Evolutionary conservation across 2,113 vertebrate species (phyloP).

Genomic region (Phylloscopus whistleri): DNA sequence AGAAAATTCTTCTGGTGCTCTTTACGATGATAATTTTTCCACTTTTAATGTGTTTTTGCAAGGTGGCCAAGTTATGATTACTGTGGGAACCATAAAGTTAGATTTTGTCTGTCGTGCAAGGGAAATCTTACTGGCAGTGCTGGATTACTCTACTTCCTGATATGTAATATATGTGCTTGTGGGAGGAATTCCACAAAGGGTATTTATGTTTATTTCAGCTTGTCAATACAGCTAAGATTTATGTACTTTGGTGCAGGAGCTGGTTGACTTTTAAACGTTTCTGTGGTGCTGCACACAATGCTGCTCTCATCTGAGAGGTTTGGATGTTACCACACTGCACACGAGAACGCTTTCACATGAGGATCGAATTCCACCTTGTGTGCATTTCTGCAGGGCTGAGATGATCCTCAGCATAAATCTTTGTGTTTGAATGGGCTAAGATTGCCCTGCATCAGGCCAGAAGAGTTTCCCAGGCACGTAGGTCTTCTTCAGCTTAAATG

Average conservation of each 20-base stretch:
- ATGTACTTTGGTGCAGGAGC: not conserved
- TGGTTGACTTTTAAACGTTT: not conserved
- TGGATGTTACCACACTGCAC: not conserved
- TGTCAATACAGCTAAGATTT: not conserved
- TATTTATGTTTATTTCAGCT: not conserved
- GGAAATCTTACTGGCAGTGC: conserved; percentile 24
- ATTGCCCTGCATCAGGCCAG: not conserved
- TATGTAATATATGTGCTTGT: not conserved
- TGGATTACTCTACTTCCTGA: conserved; percentile 38
- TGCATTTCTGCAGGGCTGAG: not conserved
- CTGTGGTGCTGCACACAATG: not conserved
- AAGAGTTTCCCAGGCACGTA: not conserved
- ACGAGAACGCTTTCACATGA: not conserved
- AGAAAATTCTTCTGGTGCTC: conserved; percentile 30
- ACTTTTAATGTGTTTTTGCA: conserved; percentile 35
- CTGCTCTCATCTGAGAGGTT: not conserved
- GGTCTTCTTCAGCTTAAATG: not conserved
- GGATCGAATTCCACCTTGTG: not conserved
- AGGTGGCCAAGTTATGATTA: conserved; percentile 53
- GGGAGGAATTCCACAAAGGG: not conserved
- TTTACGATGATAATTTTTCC: conserved; percentile 57
- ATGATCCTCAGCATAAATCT: not conserved
- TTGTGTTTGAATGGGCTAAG: not conserved
- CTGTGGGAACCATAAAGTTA: conserved; percentile 66
- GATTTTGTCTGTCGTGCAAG: conserved; percentile 35